Evolutionary conservation across 2,113 vertebrate species (phyloP), one percentile per base, ranked within the genome.

Genomic region (Promerops cafer): DNA sequence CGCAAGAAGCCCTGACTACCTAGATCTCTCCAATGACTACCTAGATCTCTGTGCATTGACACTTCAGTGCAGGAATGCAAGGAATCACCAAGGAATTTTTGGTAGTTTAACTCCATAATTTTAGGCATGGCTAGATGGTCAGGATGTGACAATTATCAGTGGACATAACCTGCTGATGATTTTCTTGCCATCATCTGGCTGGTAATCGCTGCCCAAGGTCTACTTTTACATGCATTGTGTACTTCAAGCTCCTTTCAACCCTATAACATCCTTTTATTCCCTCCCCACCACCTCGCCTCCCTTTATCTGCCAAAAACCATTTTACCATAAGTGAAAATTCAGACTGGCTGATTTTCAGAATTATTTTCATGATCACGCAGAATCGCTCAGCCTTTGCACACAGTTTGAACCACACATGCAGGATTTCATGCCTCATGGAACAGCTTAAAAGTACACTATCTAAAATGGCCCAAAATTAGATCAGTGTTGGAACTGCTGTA

Each of bases 381-480:
- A 40, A 17, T 49, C 11, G 5, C 16, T 89, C 61, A 82, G 40
- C 57, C 69, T 75, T 79, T 74, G 49, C 44, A 50, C 80, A 83
- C 47, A 84, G 84, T 39, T 84, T 60, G 78, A 97, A 60, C 40
- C 57, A 87, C n/a, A n/a, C 19, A 65, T 1, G 5, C 61, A 72
- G 39, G 56, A 71, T 72, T 95, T 95, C 77, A 76, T 83, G 61
- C 84, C 74, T 82, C 74, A 33, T 31, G 40, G 40, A 95, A 54
- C 70, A 69, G 53, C 61, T 91, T 69, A 37, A 54, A 84, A 89
- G 30, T 33, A 71, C 49, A 65, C 50, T 79, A 20, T 24, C 30
- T 77, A 82, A 93, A 66, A 80, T 30, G 28, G 44, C n/a, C n/a
- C 45, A 39, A 66, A 91, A 91, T 77, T 76, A 91, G 27, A 94